Base-by-base conservation (phyloP, 2,113 vertebrate genomes). In the Blennius ocellaris region DNA sequence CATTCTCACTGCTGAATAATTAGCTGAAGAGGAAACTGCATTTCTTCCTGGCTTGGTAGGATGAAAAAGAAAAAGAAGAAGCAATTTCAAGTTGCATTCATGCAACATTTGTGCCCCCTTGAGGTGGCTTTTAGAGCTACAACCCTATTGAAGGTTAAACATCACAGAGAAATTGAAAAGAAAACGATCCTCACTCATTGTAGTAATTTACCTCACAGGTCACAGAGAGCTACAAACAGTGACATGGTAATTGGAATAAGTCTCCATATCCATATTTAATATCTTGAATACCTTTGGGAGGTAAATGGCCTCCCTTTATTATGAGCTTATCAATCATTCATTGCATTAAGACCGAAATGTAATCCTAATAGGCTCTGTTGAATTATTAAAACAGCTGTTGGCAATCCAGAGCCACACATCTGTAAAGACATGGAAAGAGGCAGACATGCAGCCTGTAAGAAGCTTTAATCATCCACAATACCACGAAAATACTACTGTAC, bases 321-420 rank as follows among this genome's bases (percentile, higher is more conserved):
- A 83, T 73, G 72, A 86, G 73, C 74, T 69, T 56, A 90, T 94
- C 77, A 92, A 91, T 90, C 69, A 92, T 93, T 91, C 54, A 91
- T 80, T 45, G 47, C 73, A 86, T 89, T 87, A 86, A 85, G 83
- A 53, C 70, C 84, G 75, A 78, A 87, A 86, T 82, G 80, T 84
- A 82, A 85, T 85, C 87, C 78, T 80, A 75, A 78, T 69, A 86
- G 83, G 49, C 21, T n/a, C 48, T 12, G 2, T 59, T 92, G 52
- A 92, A 93, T 93, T 84, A 93, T 93, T 93, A 45, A 93, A 76
- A 71, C 64, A 58, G 69, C 57, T 63, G 52, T 64, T 65, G 55
- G 81, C 55, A 56, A 61, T 76, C 51, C 40, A 40, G 61, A 71
- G 47, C 58, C 76, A 44, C 69, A 78, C 51, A 49, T 81, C 55